Percentiles rank a stretch among this genome's conserved stretches.
These are phyloP conservation scores for Bettongia penicillata DNA, from an alignment of 2,113 vertebrate species.

Conservation along the genomic window DNA sequence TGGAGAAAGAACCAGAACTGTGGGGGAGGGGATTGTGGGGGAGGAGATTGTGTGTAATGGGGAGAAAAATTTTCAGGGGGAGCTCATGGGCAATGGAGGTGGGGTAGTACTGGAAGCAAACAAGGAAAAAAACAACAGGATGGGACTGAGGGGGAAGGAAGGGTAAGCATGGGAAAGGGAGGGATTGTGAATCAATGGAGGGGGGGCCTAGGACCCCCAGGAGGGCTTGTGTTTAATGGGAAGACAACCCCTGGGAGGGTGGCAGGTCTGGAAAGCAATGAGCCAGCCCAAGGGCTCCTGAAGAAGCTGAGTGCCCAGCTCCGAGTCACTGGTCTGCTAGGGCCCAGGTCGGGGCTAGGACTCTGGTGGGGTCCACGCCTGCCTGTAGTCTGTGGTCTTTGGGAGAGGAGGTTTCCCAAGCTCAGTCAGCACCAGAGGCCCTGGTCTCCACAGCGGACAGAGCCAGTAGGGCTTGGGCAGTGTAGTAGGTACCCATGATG, in stretches of 20 bases:
- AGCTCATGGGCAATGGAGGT: neutral
- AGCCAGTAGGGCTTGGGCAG: slow-evolving; percentile 87
- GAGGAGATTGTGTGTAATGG: no score
- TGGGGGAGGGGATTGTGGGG: no score
- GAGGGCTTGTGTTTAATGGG: no score
- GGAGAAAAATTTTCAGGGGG: neutral
- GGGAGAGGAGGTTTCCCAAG: rapidly evolving
- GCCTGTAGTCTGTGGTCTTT: rapidly evolving
- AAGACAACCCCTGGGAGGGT: no score
- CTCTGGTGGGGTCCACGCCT: no score
- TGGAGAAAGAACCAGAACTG: no score
- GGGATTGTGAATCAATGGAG: no score
- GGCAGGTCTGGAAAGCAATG: rapidly evolving
- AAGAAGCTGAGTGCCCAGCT: no score
- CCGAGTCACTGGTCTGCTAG: neutral
- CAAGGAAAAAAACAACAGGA: neutral
- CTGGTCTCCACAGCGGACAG: neutral
- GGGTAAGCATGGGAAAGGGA: no score
- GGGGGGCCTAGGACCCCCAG: no score
- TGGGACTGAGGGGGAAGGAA: no score
- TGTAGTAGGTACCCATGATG: slow-evolving; percentile 89
- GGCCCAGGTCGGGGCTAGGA: neutral
- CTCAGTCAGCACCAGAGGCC: slow-evolving; percentile 15
- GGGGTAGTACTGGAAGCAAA: neutral
- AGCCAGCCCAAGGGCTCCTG: no score